phyloP scores from a whole-genome alignment of 2,888 invertebrate genomes.

The Phortica okadai region DNA sequence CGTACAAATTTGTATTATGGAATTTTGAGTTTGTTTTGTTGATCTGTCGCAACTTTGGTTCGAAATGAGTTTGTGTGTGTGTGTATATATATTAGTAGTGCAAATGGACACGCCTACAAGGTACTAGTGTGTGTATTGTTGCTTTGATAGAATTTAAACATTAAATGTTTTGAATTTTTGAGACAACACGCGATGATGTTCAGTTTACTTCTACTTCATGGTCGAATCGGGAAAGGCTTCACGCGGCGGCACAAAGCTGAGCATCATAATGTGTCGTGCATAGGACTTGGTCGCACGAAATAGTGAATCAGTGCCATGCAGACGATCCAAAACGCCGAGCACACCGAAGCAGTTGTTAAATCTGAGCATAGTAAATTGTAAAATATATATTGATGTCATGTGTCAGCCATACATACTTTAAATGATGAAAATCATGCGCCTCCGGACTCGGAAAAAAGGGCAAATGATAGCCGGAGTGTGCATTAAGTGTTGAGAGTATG shows the following conservation, averaged over 20 bases:
- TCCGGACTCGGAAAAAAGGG: constrained; percentile 91
- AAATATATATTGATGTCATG: neutral
- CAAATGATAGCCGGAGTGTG: constrained; percentile 91
- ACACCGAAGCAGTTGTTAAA: constrained; percentile 91
- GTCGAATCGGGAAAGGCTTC: constrained; percentile 82
- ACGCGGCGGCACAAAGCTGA: constrained; percentile 82
- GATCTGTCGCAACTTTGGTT: no score
- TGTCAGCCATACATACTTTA: constrained; percentile 80
- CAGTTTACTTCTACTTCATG: constrained; percentile 56
- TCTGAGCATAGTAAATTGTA: constrained; percentile 75
- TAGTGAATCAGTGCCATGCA: constrained; percentile 88
- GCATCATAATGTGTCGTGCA: constrained; percentile 84
- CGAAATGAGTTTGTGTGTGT: no score
- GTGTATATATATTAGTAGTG: no score
- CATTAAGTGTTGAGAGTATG: constrained; percentile 86
- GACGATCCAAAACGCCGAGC: constrained; percentile 86
- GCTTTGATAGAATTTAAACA: no score
- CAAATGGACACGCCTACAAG: no score
- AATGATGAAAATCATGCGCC: constrained; percentile 91
- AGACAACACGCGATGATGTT: neutral
- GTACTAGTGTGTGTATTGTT: no score
- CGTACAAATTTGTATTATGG: no score
- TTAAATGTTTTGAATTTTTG: neutral
- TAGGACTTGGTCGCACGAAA: constrained; percentile 85
- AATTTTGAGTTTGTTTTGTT: no score